Percentiles rank a stretch among this genome's conserved stretches.
Conservation (phyloP, 2,113 vertebrate species). For the Ceratotherium simum region DNA sequence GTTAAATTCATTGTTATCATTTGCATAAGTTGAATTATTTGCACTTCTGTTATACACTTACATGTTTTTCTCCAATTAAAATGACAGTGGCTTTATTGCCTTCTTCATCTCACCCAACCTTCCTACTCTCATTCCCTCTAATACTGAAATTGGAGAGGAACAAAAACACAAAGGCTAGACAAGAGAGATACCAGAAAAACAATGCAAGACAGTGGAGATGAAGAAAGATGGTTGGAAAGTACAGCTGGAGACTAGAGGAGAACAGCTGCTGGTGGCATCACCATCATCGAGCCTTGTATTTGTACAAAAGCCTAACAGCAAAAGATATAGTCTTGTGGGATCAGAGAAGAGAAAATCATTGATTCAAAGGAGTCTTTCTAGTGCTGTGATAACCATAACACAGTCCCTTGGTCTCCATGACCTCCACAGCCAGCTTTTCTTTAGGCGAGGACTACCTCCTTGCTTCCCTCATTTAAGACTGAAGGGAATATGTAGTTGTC, state of each 20-base stretch:
- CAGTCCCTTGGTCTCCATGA: not conserved
- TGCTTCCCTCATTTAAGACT: not conserved
- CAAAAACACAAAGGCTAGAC: not conserved
- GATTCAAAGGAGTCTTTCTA: not conserved
- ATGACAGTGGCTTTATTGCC: conserved; percentile 23
- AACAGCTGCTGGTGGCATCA: not conserved
- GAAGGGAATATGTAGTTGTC: not conserved
- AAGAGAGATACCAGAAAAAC: not conserved
- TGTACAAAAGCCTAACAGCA: not conserved
- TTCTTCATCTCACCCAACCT: not conserved
- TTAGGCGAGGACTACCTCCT: not conserved
- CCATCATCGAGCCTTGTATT: not conserved
- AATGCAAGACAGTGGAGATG: not conserved
- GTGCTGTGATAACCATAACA: not conserved
- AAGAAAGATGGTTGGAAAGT: not conserved
- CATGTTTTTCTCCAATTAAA: conserved; percentile 41
- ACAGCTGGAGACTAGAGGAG: not conserved
- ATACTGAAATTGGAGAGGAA: not conserved
- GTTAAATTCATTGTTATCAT: conserved; percentile 48
- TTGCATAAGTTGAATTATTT: conserved; percentile 63
- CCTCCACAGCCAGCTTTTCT: not conserved
- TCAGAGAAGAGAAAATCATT: not conserved
- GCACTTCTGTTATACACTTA: conserved; percentile 8
- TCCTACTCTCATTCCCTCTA: not conserved
- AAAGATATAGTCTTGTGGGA: not conserved